Conservation (phyloP, 2,888 invertebrate genomes). For the Microctonus aethiopoides region DNA sequence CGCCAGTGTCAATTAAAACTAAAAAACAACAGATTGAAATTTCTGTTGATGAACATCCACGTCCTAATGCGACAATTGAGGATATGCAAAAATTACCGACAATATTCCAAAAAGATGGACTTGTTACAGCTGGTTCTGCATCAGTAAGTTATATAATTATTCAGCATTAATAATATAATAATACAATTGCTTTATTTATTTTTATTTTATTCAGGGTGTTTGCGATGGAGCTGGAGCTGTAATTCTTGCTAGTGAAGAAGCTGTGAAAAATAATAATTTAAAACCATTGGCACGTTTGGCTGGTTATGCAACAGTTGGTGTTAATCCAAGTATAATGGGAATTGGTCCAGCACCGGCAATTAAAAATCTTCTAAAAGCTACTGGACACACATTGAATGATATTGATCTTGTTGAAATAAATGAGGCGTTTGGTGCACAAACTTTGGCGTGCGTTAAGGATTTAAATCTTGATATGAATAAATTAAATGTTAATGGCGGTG, state of each 20-base stretch:
- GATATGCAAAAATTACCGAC: constrained; percentile 85
- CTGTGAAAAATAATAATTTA: constrained; percentile 81
- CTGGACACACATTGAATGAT: constrained; percentile 84
- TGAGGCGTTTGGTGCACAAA: constrained; percentile 97
- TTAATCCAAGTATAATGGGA: constrained; percentile 98
- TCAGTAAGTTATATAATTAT: constrained; percentile 74
- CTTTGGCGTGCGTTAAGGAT: constrained; percentile 90
- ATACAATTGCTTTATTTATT: background rate
- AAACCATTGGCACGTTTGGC: constrained; percentile 92
- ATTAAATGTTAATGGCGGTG: constrained; percentile 95
- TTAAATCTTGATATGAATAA: constrained; percentile 87
- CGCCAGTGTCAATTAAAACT: constrained; percentile 84
- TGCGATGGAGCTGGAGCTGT: constrained; percentile 97
- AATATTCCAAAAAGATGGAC: constrained; percentile 93
- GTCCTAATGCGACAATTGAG: constrained; percentile 88
- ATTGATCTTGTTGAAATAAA: constrained; percentile 98
- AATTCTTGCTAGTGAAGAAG: constrained; percentile 90
- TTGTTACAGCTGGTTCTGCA: constrained; percentile 94
- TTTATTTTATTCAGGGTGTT: constrained; percentile 78
- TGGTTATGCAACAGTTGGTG: constrained; percentile 92
- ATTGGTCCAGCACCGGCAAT: constrained; percentile 97
- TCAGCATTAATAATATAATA: background rate
- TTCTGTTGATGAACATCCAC: constrained; percentile 92
- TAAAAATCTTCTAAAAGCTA: constrained; percentile 81
- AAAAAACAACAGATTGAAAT: constrained; percentile 86